phyloP scores from a whole-genome alignment of 2,888 invertebrate species.

The Orchesellides sinensis region DNA sequence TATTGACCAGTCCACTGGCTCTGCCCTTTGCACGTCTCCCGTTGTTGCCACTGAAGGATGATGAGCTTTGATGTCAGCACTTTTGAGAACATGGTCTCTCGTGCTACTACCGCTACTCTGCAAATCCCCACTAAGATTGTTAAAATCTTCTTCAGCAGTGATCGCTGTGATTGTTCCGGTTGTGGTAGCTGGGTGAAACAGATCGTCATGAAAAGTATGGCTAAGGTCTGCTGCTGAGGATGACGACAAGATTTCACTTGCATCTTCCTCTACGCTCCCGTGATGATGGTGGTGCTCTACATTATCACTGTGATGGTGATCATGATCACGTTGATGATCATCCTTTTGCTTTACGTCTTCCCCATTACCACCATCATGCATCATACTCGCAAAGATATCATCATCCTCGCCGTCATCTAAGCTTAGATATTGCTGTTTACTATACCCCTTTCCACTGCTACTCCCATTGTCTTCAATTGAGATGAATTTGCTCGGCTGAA shows the following conservation, averaged over 20 bases:
- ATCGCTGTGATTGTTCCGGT: conserved; percentile 49
- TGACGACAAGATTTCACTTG: neutral
- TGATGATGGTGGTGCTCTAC: neutral
- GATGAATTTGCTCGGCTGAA: conserved; percentile 43
- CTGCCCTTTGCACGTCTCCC: conserved; percentile 42
- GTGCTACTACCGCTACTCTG: conserved; percentile 29
- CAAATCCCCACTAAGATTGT: conserved; percentile 23
- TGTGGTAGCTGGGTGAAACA: conserved; percentile 46
- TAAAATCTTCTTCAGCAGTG: conserved; percentile 22
- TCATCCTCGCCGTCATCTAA: conserved; percentile 47
- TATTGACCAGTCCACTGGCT: conserved; percentile 55
- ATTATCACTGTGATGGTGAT: conserved; percentile 16
- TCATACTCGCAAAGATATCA: no score
- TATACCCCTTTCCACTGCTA: neutral
- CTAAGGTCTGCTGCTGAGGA: neutral
- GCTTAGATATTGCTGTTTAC: conserved; percentile 39
- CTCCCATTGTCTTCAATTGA: conserved; percentile 21
- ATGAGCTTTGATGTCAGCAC: neutral
- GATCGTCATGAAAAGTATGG: conserved; percentile 55
- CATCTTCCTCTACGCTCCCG: neutral
- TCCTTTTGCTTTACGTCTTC: neutral
- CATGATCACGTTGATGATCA: no score
- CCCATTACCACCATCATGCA: neutral
- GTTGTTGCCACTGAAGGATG: neutral
- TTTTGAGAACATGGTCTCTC: conserved; percentile 15